Evolutionary conservation across 1,140 invertebrate genomes (phyloP).

Genomic region (Chrysopa pallens): DNA sequence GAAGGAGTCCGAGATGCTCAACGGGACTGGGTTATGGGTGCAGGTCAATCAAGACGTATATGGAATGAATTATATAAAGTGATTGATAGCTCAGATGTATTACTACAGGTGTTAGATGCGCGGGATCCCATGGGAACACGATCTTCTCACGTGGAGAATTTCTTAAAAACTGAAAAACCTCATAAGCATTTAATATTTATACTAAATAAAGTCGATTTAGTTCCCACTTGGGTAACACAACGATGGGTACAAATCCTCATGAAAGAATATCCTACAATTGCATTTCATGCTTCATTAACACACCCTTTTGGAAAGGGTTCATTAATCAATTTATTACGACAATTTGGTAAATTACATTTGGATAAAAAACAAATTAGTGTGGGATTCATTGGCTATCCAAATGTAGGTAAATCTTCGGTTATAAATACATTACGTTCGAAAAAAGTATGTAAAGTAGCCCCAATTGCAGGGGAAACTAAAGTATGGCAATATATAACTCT

Average conservation of each 20-base stretch:
- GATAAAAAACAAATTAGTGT: conserved; percentile 98
- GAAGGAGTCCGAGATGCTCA: conserved; percentile 51
- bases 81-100: conserved; percentile 95
- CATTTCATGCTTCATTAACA: conserved; percentile 93
- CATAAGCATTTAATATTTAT: conserved; percentile 93
- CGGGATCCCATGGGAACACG: conserved; percentile 90
- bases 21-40: conserved; percentile 74
- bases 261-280: conserved; percentile 90
- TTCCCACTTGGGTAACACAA: conserved; percentile 95
- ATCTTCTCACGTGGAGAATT: conserved; percentile 84
- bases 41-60: conserved; percentile 91
- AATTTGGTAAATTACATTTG: conserved; percentile 85
- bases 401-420: conserved; percentile 96
- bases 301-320: conserved; percentile 97
- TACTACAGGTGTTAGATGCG: conserved; percentile 87
- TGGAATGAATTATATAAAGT: conserved; percentile 99
- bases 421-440: conserved; percentile 92
- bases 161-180: conserved; percentile 71
- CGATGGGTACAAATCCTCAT: conserved; percentile 88
- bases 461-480: conserved; percentile 98
- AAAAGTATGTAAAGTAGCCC: conserved; percentile 96
- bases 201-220: conserved; percentile 88
- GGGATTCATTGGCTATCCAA: conserved; percentile 98
- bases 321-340: conserved; percentile 86
- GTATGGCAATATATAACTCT: conserved; percentile 99